Evolutionary conservation across 1,140 invertebrate species (phyloP), one percentile per base, ranked within the genome.

Genomic region (Ceratosolen solmsi): DNA sequence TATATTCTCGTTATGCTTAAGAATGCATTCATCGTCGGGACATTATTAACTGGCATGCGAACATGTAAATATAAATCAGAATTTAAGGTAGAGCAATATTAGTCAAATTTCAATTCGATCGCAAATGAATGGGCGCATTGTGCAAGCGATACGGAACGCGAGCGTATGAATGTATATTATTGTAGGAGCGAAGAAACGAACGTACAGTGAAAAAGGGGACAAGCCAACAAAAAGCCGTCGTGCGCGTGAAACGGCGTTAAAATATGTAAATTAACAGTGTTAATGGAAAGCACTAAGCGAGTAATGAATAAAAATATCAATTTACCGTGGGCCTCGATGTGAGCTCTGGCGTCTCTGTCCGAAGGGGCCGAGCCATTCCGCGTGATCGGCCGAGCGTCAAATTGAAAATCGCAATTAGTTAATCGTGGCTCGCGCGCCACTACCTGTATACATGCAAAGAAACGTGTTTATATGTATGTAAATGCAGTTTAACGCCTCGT

Each of bases 321-420:
- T 76, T 75, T 81, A 76, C 58, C 38, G 25, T 30, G 36, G 56
- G 54, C 54, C 20, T 30, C 65, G 65, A 30, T 8, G 20, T 60
- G 15, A 1, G 13, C 9, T 20, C 4, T 9, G 49, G 33, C 38
- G 25, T 63, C 33, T 68, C 33, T 80, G 68, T 73, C 49, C n/a
- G 22, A 73, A 60, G 78, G 54, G 58, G 49, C 30, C 25, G 51
- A 80, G 84, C 79, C 84, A 83, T 85, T 83, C 84, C 83, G 60
- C 20, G 75, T 41, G 83, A 80, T 85, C 84, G 84, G 84, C 82
- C 83, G 84, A 88, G 86, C 87, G 83, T 88, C 86, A 88, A 89
- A 89, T 88, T 88, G 83, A 85, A 87, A 87, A 86, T 84, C 81
- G 82, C 86, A 86, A 86, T 88, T 88, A 88, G 85, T 85, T 85